phyloP scores from a whole-genome alignment of 2,888 invertebrate species.

The Drosophila parthenogenetica region DNA sequence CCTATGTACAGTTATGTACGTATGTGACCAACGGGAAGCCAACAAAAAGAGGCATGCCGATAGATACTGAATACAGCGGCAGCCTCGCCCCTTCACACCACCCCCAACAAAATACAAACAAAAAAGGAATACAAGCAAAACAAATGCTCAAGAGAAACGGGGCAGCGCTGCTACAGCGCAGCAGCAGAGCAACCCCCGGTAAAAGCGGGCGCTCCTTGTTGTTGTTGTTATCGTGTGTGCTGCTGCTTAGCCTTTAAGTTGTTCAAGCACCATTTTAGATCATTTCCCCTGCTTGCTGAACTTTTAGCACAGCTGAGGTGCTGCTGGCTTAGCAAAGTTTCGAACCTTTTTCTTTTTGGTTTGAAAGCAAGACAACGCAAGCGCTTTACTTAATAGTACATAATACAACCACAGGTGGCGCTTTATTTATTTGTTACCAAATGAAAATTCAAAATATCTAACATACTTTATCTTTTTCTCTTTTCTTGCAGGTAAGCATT shows the following conservation, averaged over 20 bases:
- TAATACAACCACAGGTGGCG: slow-evolving; percentile 26
- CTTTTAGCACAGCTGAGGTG: slow-evolving; percentile 29
- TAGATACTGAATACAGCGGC: slow-evolving; percentile 61
- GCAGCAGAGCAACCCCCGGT: slow-evolving; percentile 45
- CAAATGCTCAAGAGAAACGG: slow-evolving; percentile 41
- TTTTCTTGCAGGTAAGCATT: slow-evolving; percentile 50
- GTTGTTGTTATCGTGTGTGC: slow-evolving; percentile 33
- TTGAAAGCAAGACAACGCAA: slow-evolving; percentile 37
- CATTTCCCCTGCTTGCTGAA: slow-evolving; percentile 34
- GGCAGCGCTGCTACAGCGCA: slow-evolving; percentile 26
- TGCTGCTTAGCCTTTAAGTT: slow-evolving; percentile 18
- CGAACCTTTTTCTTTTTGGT: neutral
- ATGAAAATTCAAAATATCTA: neutral
- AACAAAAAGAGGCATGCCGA: slow-evolving; percentile 78
- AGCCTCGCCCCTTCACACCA: slow-evolving; percentile 41
- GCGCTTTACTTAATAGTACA: neutral
- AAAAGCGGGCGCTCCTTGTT: slow-evolving; percentile 36
- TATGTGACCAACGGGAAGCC: slow-evolving; percentile 74
- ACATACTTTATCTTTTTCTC: neutral
- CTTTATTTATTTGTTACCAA: neutral
- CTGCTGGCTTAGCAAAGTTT: slow-evolving; percentile 11
- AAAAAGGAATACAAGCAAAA: slow-evolving; percentile 47
- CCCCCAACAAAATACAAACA: slow-evolving; percentile 39
- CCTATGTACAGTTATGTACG: slow-evolving; percentile 9
- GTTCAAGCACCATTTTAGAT: slow-evolving; percentile 5